A percentile compares a stretch with the other conserved stretches of the same genome.
phyloP scores from a whole-genome alignment of 2,797 vertebrate genomes.

The Acanthiza pusilla region DNA sequence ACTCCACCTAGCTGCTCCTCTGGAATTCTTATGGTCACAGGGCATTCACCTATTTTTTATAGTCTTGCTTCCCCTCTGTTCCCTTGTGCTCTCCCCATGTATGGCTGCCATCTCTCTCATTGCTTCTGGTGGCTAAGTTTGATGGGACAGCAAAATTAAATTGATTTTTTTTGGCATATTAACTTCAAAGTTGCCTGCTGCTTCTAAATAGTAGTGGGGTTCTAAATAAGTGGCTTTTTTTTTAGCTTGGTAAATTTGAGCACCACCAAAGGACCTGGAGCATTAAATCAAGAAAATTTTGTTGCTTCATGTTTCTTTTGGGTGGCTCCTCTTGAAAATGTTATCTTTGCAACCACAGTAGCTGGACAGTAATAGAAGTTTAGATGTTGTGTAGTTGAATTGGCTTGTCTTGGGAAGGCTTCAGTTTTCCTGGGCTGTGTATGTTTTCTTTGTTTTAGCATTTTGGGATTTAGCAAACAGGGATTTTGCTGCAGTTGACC shows the following conservation, averaged over 20 bases:
- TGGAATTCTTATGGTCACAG: neutral
- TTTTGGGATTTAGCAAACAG: neutral
- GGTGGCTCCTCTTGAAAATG: neutral
- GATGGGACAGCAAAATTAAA: neutral
- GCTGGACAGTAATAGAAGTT: neutral
- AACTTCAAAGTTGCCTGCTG: neutral
- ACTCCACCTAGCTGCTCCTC: neutral
- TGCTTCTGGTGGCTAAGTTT: neutral
- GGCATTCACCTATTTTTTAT: neutral
- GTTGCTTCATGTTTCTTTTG: neutral
- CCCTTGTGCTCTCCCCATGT: neutral
- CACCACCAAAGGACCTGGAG: neutral
- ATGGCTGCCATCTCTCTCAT: neutral
- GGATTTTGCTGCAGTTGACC: neutral
- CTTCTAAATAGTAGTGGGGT: neutral
- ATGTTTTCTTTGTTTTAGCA: neutral
- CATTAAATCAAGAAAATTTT: neutral
- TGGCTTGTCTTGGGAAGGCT: neutral
- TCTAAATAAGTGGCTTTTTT: neutral
- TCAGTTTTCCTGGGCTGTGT: neutral
- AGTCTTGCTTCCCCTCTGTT: fast-evolving
- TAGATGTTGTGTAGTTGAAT: neutral
- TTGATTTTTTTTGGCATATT: neutral
- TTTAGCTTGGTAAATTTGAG: neutral
- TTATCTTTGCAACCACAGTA: neutral